Evolutionary conservation across 1,140 invertebrate genomes (phyloP).

Genomic region (Caenorhabditis brenneri): DNA sequence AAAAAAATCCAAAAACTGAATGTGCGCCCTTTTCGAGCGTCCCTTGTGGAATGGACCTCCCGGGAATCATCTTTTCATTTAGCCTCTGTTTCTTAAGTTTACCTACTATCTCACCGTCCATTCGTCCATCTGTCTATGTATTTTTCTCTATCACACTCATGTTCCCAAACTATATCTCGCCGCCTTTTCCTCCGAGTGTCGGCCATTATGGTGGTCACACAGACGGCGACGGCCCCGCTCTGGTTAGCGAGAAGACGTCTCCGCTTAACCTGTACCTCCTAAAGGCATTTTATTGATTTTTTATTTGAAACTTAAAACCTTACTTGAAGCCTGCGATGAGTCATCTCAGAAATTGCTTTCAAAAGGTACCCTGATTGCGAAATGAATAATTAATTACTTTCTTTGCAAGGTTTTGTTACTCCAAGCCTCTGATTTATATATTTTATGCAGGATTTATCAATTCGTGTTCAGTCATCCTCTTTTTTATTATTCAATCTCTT

Average conservation of each 20-base stretch:
- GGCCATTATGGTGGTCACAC: constrained; percentile 37
- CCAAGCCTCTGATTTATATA: no score
- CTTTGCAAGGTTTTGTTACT: no score
- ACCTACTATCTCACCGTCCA: constrained; percentile 38
- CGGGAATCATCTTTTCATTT: constrained; percentile 33
- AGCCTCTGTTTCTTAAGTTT: background rate
- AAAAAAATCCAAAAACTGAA: background rate
- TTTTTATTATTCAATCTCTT: no score
- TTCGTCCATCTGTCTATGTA: constrained; percentile 36
- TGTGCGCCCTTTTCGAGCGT: background rate
- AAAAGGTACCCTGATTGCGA: background rate
- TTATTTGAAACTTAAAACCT: background rate
- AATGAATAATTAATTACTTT: background rate
- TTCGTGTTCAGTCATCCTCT: no score
- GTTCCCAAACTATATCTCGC: background rate
- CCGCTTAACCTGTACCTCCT: constrained; percentile 39
- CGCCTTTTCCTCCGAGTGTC: constrained; percentile 19
- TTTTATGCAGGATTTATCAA: no score
- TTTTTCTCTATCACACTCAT: constrained; percentile 2
- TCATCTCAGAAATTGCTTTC: background rate
- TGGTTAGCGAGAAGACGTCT: constrained; percentile 40
- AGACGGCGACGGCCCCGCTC: constrained; percentile 20
- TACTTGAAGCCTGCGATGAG: background rate
- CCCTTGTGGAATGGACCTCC: constrained; percentile 26
- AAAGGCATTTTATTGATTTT: constrained; percentile 37